Conservation (phyloP, 1,140 invertebrate species). For the Conus ventricosus region DNA sequence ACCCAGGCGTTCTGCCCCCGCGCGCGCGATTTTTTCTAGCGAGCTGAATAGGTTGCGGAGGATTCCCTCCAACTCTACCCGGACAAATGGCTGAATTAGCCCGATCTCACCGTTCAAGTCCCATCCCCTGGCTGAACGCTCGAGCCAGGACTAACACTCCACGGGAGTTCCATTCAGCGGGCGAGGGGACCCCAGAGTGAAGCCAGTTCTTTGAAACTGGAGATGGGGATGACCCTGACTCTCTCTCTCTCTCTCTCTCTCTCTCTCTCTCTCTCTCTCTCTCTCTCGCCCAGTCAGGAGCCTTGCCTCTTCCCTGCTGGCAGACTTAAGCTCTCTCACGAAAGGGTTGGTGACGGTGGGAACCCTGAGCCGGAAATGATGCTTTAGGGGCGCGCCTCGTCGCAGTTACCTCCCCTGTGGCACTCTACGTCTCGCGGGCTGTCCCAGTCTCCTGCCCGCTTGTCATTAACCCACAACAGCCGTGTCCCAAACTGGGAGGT, state of each 20-base stretch:
- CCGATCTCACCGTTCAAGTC: background rate
- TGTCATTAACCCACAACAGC: too few species aligned
- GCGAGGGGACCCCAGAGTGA: slow-evolving; percentile 3
- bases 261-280: background rate
- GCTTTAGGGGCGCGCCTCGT: too few species aligned
- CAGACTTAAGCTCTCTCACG: too few species aligned
- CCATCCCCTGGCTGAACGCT: background rate
- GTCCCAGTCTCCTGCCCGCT: too few species aligned
- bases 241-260: background rate
- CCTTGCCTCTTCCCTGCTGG: background rate
- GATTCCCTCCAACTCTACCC: background rate
- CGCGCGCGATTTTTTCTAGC: too few species aligned
- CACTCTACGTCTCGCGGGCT: too few species aligned
- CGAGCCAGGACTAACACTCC: background rate
- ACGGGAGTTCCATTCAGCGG: background rate
- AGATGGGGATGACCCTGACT: background rate
- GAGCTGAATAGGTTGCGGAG: background rate
- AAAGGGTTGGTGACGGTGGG: too few species aligned
- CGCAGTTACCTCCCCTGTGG: too few species aligned
- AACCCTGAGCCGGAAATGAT: too few species aligned
- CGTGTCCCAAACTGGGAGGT: too few species aligned
- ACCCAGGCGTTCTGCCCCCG: background rate
- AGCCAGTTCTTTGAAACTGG: slow-evolving; percentile 20
- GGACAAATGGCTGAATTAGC: slow-evolving; percentile 11
- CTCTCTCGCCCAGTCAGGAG: background rate